A percentile compares a stretch with the other conserved stretches of the same genome.
Evolutionary conservation across 2,797 vertebrate species (phyloP).

Genomic region (Dendrocincla fuliginosa): DNA sequence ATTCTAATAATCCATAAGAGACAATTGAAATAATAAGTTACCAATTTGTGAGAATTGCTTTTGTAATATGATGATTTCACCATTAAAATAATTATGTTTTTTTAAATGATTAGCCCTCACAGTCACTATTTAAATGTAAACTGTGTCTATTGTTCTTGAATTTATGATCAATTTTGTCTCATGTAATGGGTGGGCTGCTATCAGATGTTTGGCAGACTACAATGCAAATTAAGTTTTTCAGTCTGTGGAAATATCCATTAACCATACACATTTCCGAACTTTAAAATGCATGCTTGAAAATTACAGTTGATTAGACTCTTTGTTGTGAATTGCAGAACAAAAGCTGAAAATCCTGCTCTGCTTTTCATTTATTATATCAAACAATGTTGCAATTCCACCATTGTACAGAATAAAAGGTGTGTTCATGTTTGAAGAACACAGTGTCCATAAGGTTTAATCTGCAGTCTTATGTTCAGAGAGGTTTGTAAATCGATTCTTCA

Average conservation of each 20-base stretch:
- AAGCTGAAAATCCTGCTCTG: not conserved
- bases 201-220: slow-evolving; percentile 39
- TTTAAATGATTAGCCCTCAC: not conserved
- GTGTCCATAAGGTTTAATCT: slow-evolving; percentile 61
- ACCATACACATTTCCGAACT: not conserved
- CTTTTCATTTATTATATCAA: slow-evolving; percentile 52
- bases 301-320: slow-evolving; percentile 41
- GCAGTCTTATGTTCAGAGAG: slow-evolving; percentile 35
- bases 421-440: slow-evolving; percentile 34
- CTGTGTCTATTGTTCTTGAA: not conserved
- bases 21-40: not conserved
- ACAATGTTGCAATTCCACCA: slow-evolving; percentile 17
- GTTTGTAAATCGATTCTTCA: slow-evolving; percentile 63
- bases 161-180: slow-evolving; percentile 2
- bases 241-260: slow-evolving; percentile 4
- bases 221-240: slow-evolving; percentile 21
- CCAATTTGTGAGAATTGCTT: not conserved
- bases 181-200: not conserved
- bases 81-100: not conserved
- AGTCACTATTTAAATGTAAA: not conserved
- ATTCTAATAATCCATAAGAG: not conserved
- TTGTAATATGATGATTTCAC: not conserved
- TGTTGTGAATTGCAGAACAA: slow-evolving; percentile 48
- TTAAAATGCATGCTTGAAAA: slow-evolving; percentile 51
- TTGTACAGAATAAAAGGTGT: slow-evolving; percentile 30